A percentile compares a stretch with the other conserved stretches of the same genome.
phyloP scores from a whole-genome alignment of 2,888 invertebrate species.

The Theretra japonica region DNA sequence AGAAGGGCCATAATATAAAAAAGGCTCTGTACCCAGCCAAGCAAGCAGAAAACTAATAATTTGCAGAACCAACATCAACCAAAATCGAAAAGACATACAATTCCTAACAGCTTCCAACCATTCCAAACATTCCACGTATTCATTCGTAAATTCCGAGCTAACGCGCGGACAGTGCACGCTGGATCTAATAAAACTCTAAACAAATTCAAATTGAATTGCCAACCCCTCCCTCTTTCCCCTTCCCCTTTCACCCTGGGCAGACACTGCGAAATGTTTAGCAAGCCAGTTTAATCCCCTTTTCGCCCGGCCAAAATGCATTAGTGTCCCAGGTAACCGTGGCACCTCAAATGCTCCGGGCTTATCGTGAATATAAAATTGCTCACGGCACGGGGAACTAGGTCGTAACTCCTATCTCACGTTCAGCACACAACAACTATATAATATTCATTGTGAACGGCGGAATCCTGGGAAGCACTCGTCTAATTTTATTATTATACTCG shows the following conservation, averaged over 20 bases:
- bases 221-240: neutral
- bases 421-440: slow-evolving; percentile 21
- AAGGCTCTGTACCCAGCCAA: too few relatives aligned
- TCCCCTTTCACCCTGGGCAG: neutral
- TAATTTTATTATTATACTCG: slow-evolving; percentile 38
- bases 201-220: slow-evolving; percentile 28
- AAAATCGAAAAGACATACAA: too few relatives aligned
- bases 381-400: slow-evolving; percentile 36
- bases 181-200: slow-evolving; percentile 20
- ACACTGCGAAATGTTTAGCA: slow-evolving; percentile 22
- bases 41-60: too few relatives aligned
- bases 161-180: neutral
- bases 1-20: too few relatives aligned
- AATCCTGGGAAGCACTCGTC: slow-evolving; percentile 33
- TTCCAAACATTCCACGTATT: too few relatives aligned
- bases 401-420: slow-evolving; percentile 39
- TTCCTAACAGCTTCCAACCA: neutral
- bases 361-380: slow-evolving; percentile 45
- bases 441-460: neutral
- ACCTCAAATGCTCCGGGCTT: slow-evolving; percentile 36
- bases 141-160: neutral
- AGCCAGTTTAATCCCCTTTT: slow-evolving; percentile 36
- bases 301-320: slow-evolving; percentile 41
- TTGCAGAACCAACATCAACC: too few relatives aligned
- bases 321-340: slow-evolving; percentile 31